phyloP scores from a whole-genome alignment of 1,140 invertebrate genomes.

The Cherax quadricarinatus region DNA sequence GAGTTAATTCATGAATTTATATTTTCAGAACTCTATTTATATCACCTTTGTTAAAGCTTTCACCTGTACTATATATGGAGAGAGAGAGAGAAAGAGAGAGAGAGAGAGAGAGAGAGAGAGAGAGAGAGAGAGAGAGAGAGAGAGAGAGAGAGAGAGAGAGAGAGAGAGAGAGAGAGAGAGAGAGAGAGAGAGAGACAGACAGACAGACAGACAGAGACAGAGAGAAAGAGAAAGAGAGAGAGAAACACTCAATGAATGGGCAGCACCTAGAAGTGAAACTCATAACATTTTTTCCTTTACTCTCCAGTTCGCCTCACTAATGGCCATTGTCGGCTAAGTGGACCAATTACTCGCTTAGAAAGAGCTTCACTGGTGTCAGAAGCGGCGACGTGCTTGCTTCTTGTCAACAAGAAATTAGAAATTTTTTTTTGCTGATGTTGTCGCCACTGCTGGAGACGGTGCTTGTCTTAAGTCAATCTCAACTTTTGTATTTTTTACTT shows the following conservation, averaged over 20 bases:
- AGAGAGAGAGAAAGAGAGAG: neutral
- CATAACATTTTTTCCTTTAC: too few species aligned
- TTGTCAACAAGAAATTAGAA: too few species aligned
- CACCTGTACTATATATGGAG: neutral
- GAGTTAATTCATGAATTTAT: too few species aligned
- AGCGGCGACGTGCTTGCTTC: too few species aligned
- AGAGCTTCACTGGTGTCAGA: neutral
- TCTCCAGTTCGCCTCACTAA: neutral
- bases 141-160: conserved; percentile 5
- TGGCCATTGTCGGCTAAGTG: neutral
- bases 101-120: neutral
- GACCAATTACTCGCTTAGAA: neutral
- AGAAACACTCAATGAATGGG: neutral
- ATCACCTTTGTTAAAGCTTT: too few species aligned
- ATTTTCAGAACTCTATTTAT: too few species aligned
- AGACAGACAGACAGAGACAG: neutral
- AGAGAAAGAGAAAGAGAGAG: conserved; percentile 31
- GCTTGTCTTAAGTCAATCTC: too few species aligned
- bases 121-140: too few species aligned
- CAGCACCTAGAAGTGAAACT: too few species aligned
- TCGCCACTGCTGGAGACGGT: too few species aligned
- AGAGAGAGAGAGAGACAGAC: neutral
- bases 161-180: neutral
- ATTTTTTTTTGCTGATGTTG: too few species aligned
- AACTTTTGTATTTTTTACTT: too few species aligned